Evolutionary conservation across 2,797 vertebrate species (phyloP).

Genomic region (Gadopsis bispinosus): DNA sequence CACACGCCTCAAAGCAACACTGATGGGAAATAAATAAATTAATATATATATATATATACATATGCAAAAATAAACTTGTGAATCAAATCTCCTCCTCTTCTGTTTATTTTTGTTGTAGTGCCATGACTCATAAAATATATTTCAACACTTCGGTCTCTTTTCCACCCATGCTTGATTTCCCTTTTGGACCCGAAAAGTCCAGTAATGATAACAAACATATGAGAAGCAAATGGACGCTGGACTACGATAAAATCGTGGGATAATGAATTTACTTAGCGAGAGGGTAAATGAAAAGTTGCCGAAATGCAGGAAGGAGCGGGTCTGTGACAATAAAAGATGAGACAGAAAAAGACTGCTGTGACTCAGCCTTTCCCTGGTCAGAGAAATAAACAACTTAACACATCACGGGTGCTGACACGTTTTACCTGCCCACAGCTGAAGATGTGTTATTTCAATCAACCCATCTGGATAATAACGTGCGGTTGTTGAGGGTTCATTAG

Average conservation of each 20-base stretch:
- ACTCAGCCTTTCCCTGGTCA: slow-evolving; percentile 71
- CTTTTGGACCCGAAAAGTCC: background rate
- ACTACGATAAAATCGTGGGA: slow-evolving; percentile 4
- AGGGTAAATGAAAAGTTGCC: slow-evolving; percentile 24
- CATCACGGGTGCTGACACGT: slow-evolving; percentile 38
- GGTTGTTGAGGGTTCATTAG: slow-evolving; percentile 31
- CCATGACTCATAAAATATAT: slow-evolving; percentile 25
- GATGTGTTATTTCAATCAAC: slow-evolving; percentile 19
- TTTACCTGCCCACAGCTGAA: slow-evolving; percentile 38
- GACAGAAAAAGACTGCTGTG: slow-evolving; percentile 50
- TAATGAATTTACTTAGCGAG: slow-evolving; percentile 15
- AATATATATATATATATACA: too few species aligned
- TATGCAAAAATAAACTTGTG: slow-evolving; percentile 26
- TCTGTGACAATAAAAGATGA: slow-evolving; percentile 35
- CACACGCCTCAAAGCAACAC: slow-evolving; percentile 23
- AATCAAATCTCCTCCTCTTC: slow-evolving; percentile 43
- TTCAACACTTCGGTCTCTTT: slow-evolving; percentile 20
- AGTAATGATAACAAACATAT: slow-evolving; percentile 11
- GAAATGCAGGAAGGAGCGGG: slow-evolving; percentile 16
- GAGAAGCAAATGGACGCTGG: background rate
- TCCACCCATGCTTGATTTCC: background rate
- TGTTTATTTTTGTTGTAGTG: slow-evolving; percentile 44
- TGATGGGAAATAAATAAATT: background rate
- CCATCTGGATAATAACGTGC: slow-evolving; percentile 2
- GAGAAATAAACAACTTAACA: slow-evolving; percentile 69